phyloP scores from a whole-genome alignment of 1,140 invertebrate genomes.

The Calosoma granatense region DNA sequence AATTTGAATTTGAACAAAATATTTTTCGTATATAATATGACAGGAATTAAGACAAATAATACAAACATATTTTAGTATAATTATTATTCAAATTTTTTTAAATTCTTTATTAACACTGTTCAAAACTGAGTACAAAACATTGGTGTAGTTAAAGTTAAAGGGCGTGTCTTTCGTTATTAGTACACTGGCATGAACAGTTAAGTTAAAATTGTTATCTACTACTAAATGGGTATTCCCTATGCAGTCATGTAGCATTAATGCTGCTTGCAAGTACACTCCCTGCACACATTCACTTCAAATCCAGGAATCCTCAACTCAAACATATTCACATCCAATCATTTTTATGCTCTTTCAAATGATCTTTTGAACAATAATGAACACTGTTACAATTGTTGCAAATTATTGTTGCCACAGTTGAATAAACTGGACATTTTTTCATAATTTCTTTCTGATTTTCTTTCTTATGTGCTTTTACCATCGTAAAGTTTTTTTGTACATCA shows the following conservation, averaged over 20 bases:
- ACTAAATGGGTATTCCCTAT: conserved; percentile 50
- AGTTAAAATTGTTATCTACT: conserved; percentile 42
- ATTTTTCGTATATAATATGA: too few species aligned
- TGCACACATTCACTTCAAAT: conserved; percentile 27
- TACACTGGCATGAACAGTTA: conserved; percentile 46
- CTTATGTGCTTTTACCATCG: not conserved
- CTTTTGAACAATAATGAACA: conserved; percentile 59
- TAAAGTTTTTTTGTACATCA: too few species aligned
- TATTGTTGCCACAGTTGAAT: conserved; percentile 41
- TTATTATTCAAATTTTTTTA: too few species aligned
- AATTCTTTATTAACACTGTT: too few species aligned
- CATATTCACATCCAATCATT: conserved; percentile 54
- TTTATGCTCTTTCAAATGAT: conserved; percentile 62
- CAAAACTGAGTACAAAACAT: conserved; percentile 58
- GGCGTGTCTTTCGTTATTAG: conserved; percentile 48
- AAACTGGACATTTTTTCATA: conserved; percentile 38
- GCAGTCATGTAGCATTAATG: conserved; percentile 53
- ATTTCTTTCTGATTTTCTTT: not conserved
- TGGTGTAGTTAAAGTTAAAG: conserved; percentile 66
- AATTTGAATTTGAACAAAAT: too few species aligned
- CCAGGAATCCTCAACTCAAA: conserved; percentile 43
- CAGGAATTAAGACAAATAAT: too few species aligned
- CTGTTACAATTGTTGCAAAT: conserved; percentile 53
- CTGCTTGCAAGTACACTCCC: conserved; percentile 46
- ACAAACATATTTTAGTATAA: too few species aligned